Evolutionary conservation across 2,888 invertebrate species (phyloP).

Genomic region (Chloroclystis v-ata): DNA sequence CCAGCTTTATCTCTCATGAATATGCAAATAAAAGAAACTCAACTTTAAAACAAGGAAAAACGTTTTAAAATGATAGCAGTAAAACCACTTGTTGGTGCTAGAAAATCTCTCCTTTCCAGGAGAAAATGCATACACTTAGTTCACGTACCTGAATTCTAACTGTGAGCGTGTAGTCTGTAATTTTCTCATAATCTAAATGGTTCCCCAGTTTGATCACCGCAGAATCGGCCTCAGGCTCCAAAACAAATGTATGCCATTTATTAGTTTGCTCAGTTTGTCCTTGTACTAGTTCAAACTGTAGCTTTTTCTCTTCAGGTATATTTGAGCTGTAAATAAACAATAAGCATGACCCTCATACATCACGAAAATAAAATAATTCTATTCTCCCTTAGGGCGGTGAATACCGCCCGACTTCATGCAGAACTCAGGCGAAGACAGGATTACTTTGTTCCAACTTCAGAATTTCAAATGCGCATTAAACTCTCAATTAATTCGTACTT

Average conservation of each 20-base stretch:
- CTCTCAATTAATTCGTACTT: conserved; percentile 56
- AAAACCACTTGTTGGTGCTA: not conserved
- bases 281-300: conserved; percentile 87
- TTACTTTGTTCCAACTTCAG: conserved; percentile 25
- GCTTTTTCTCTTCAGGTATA: conserved; percentile 83
- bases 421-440: conserved; percentile 24
- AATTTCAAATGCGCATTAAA: conserved; percentile 31
- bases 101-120: conserved; percentile 5
- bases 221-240: conserved; percentile 82
- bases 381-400: conserved; percentile 17
- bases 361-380: conserved; percentile 24
- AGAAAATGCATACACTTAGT: conserved; percentile 1
- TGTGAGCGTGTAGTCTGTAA: conserved; percentile 89
- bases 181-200: conserved; percentile 89
- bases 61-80: not conserved
- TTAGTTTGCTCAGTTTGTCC: conserved; percentile 93
- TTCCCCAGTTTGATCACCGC: conserved; percentile 87
- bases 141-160: conserved; percentile 82
- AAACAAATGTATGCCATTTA: conserved; percentile 85
- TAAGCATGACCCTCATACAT: conserved; percentile 23
- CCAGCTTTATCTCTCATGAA: conserved; percentile 1
- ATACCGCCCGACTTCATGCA: conserved; percentile 19
- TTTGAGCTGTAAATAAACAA: conserved; percentile 79
- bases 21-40: conserved; percentile 5
- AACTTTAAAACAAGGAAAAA: conserved; percentile 4